Percentiles rank a stretch among this genome's conserved stretches.
These are phyloP conservation scores for Junonia oenone DNA, from an alignment of 2,888 invertebrate species.

Conservation along the genomic window DNA sequence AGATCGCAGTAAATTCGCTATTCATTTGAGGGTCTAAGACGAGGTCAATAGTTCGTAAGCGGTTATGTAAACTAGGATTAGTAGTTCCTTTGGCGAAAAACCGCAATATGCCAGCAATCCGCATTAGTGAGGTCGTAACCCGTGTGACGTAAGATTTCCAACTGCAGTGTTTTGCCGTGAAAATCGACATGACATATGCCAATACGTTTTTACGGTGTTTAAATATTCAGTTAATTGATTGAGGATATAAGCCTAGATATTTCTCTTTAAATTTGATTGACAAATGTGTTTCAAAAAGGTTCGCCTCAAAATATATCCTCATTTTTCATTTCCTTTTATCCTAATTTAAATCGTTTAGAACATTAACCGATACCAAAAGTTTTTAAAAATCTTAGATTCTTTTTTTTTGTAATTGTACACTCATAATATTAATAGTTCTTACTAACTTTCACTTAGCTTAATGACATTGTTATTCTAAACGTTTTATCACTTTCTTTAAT, in stretches of 20 bases:
- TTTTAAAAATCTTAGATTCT: too few relatives aligned
- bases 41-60: not conserved
- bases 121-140: constrained; percentile 33
- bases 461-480: constrained; percentile 2
- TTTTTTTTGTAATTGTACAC: too few relatives aligned
- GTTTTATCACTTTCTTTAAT: constrained; percentile 1
- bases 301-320: too few relatives aligned
- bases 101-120: constrained; percentile 39
- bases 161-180: constrained; percentile 28
- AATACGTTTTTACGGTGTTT: not conserved
- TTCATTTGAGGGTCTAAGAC: not conserved
- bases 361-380: too few relatives aligned
- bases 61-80: constrained; percentile 41
- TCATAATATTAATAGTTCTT: too few relatives aligned
- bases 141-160: constrained; percentile 34
- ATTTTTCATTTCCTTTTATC: too few relatives aligned
- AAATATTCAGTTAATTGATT: not conserved
- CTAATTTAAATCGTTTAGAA: too few relatives aligned
- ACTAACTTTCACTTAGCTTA: not conserved
- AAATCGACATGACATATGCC: constrained; percentile 3
- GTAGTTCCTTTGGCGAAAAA: constrained; percentile 35
- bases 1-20: not conserved
- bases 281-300: too few relatives aligned
- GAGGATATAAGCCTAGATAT: not conserved
- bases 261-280: not conserved